These are phyloP conservation scores for Paraplagusia blochii DNA, from an alignment of 2,113 vertebrate species.

Conservation along the genomic window DNA sequence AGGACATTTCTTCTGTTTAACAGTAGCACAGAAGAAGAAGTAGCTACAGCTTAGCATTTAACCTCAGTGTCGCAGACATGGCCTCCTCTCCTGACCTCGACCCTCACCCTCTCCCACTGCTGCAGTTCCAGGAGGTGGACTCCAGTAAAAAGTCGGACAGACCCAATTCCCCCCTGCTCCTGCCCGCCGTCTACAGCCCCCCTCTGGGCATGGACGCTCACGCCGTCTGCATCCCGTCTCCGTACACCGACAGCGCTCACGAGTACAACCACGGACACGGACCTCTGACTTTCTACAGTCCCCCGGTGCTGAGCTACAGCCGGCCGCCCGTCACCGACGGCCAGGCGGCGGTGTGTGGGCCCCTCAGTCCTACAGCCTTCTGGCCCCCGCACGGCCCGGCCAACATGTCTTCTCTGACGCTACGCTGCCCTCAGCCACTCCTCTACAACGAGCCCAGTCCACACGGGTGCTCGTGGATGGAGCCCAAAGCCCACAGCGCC, in stretches of 20 bases:
- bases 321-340: conserved; percentile 70
- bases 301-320: conserved; percentile 79
- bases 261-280: conserved; percentile 74
- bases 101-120: conserved; percentile 62
- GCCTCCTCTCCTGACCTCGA: conserved; percentile 76
- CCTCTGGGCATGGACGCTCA: conserved; percentile 77
- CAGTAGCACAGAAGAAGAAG: conserved; percentile 41
- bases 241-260: conserved; percentile 80
- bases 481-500: conserved; percentile 70
- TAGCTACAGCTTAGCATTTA: neutral
- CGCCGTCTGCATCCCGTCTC: conserved; percentile 84
- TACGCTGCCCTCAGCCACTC: conserved; percentile 83
- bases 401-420: conserved; percentile 74
- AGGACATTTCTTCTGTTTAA: conserved; percentile 1
- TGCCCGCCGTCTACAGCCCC: conserved; percentile 77
- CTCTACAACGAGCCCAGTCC: conserved; percentile 78
- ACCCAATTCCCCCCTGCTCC: conserved; percentile 68
- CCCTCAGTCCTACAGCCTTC: conserved; percentile 76
- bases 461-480: conserved; percentile 78
- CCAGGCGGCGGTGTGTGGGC: conserved; percentile 60
- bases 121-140: conserved; percentile 80
- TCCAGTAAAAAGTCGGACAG: conserved; percentile 75
- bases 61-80: conserved; percentile 44
- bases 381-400: conserved; percentile 82
- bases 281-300: conserved; percentile 82